Evolutionary conservation across 1,140 invertebrate species (phyloP).

Genomic region (Proales similis): DNA sequence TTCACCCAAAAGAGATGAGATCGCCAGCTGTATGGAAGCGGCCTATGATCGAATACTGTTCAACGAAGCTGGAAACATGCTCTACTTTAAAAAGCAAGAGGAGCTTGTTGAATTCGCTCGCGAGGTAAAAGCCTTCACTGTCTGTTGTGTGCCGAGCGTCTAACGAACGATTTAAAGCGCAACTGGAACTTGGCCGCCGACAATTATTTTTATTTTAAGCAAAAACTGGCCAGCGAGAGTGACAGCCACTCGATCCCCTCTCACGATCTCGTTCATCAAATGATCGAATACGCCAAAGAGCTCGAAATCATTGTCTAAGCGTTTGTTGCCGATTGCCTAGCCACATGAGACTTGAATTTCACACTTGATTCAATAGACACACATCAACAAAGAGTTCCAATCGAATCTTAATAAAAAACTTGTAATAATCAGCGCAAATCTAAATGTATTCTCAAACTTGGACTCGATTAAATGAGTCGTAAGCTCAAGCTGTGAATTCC

Average conservation of each 20-base stretch:
- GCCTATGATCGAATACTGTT: constrained; percentile 83
- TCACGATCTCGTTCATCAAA: constrained; percentile 75
- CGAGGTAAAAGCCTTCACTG: constrained; percentile 19
- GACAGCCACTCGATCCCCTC: constrained; percentile 69
- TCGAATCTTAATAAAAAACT: too few relatives aligned
- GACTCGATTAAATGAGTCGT: too few relatives aligned
- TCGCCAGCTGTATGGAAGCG: constrained; percentile 88
- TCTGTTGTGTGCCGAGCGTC: constrained; percentile 40
- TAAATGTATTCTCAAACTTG: too few relatives aligned
- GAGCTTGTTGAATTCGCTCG: constrained; percentile 29
- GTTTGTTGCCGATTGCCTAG: not conserved
- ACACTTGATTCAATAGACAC: too few relatives aligned
- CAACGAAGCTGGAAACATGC: constrained; percentile 75
- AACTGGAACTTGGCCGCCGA: constrained; percentile 70
- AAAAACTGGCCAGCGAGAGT: constrained; percentile 64
- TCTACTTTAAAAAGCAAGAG: constrained; percentile 68
- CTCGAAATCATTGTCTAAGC: constrained; percentile 95
- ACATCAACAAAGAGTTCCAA: too few relatives aligned
- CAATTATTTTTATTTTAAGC: constrained; percentile 68
- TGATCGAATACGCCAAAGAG: constrained; percentile 92
- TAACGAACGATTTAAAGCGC: constrained; percentile 52
- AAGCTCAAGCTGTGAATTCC: too few relatives aligned
- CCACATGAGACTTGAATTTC: too few relatives aligned
- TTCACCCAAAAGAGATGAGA: constrained; percentile 65
- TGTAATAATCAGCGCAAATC: too few relatives aligned